Evolutionary conservation across 1,140 invertebrate species (phyloP).

Genomic region (Mesaphorura yosii): DNA sequence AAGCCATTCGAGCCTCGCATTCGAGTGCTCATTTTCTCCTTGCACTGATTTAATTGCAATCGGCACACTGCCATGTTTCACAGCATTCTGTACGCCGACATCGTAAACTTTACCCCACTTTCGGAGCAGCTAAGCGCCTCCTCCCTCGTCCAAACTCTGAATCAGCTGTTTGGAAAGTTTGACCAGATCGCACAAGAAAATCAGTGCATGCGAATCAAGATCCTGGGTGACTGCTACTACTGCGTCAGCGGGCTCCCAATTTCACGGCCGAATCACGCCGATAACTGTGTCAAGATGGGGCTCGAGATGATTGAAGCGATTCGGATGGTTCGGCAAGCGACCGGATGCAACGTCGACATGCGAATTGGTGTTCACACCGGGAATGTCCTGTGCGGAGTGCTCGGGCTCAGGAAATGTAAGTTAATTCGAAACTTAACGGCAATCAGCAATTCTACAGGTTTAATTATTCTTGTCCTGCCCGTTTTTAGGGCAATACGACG

Average conservation of each 20-base stretch:
- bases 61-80: constrained; percentile 28
- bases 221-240: constrained; percentile 92
- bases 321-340: constrained; percentile 75
- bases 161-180: constrained; percentile 92
- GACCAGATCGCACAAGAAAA: constrained; percentile 88
- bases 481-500: constrained; percentile 80
- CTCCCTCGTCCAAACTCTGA: constrained; percentile 86
- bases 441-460: not conserved
- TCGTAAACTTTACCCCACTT: constrained; percentile 92
- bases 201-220: constrained; percentile 74
- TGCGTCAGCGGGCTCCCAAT: constrained; percentile 88
- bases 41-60: constrained; percentile 9
- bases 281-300: constrained; percentile 93
- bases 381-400: constrained; percentile 87
- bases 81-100: constrained; percentile 95
- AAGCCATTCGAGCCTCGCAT: not conserved
- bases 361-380: constrained; percentile 87
- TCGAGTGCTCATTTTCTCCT: not conserved
- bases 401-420: constrained; percentile 88
- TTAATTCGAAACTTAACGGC: constrained; percentile 44
- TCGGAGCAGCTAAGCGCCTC: constrained; percentile 84
- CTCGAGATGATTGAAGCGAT: constrained; percentile 94
- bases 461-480: not conserved
- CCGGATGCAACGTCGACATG: constrained; percentile 86
- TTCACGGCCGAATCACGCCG: constrained; percentile 81